Conservation (phyloP, 2,113 vertebrate species). For the Ciconia maguari region DNA sequence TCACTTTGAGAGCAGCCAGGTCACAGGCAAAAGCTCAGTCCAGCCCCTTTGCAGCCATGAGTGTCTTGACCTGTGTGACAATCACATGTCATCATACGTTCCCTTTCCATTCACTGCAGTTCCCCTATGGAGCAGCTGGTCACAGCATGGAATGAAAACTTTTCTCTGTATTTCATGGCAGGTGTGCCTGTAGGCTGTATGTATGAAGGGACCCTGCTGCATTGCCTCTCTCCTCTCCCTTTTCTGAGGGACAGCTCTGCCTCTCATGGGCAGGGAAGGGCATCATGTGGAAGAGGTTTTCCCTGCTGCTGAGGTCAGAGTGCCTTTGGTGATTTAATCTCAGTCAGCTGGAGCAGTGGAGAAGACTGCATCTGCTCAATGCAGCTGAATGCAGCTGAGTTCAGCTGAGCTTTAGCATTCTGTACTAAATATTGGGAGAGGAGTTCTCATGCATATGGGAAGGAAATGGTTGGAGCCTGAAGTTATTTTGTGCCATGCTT, state of each 20-base stretch:
- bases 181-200: not conserved
- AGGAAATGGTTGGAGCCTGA: no score
- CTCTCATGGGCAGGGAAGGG: not conserved
- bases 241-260: not conserved
- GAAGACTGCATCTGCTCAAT: not conserved
- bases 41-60: not conserved
- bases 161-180: not conserved
- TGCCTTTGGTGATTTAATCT: not conserved
- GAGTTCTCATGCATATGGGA: no score
- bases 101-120: not conserved
- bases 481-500: no score
- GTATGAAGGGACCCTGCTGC: not conserved
- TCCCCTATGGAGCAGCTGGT: not conserved
- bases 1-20: not conserved
- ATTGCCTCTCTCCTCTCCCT: no score
- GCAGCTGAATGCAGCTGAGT: not conserved
- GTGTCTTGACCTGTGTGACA: not conserved
- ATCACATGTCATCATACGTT: not conserved
- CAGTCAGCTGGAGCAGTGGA: not conserved
- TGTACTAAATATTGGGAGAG: no score
- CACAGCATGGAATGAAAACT: not conserved
- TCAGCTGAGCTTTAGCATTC: not conserved
- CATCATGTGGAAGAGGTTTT: not conserved
- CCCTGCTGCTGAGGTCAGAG: no score
- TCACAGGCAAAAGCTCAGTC: not conserved